A percentile compares a stretch with the other conserved stretches of the same genome.
Evolutionary conservation across 2,113 vertebrate genomes (phyloP).

Genomic region (Lontra canadensis): DNA sequence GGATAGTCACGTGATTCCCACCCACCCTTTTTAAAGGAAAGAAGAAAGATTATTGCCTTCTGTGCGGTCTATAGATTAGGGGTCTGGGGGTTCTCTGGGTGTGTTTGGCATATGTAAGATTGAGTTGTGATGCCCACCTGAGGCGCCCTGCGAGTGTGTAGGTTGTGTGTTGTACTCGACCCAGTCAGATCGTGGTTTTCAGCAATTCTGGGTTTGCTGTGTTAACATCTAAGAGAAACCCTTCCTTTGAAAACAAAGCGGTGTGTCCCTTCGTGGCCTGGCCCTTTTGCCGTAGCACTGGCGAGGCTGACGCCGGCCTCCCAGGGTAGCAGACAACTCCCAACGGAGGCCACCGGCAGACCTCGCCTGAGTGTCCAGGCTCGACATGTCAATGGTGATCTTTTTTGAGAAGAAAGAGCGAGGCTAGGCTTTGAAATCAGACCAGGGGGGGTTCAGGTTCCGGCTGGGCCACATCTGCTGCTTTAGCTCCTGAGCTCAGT

Average conservation of each 20-base stretch:
- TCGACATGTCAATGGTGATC: background rate
- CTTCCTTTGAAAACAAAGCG: background rate
- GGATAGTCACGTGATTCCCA: background rate
- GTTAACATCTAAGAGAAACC: background rate
- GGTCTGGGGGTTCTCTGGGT: background rate
- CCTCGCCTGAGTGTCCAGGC: background rate
- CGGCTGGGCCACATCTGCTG: too few relatives aligned
- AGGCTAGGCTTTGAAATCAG: background rate
- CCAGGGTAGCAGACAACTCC: background rate
- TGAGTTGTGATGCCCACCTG: background rate
- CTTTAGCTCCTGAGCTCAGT: background rate
- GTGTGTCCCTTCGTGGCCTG: fast-evolving
- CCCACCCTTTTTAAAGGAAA: background rate
- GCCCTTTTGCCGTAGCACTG: fast-evolving
- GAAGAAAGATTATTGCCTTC: background rate
- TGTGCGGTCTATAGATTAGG: background rate
- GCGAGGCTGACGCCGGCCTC: background rate
- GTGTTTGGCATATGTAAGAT: background rate
- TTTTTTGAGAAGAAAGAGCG: background rate
- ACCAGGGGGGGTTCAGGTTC: fast-evolving
- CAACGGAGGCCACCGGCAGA: background rate
- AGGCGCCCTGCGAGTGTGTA: background rate
- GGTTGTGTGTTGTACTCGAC: background rate
- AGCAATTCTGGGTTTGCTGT: background rate
- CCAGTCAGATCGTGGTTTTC: background rate